Conservation (phyloP, 2,888 invertebrate genomes). For the Pseudococcus viburni region DNA sequence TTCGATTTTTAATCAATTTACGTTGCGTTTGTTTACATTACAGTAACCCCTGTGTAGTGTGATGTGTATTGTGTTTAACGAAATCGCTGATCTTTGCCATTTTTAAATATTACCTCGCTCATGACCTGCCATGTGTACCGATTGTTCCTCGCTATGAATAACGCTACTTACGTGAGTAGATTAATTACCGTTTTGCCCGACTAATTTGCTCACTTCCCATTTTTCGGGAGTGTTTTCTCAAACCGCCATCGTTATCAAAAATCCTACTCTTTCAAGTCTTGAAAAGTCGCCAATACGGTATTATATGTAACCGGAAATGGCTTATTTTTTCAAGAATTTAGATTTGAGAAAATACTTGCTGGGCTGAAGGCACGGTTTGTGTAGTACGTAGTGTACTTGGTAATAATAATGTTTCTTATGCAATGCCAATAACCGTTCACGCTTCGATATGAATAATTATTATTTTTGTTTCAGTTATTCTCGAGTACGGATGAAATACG, state of each 20-base stretch:
- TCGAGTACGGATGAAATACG: not conserved
- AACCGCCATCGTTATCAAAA: not conserved
- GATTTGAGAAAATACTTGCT: not conserved
- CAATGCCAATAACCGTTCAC: not conserved
- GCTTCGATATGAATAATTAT: not conserved
- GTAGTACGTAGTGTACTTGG: not conserved
- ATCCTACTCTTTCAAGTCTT: not conserved
- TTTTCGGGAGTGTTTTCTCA: not conserved
- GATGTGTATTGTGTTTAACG: not conserved
- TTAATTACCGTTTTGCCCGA: not conserved
- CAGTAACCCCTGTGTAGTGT: not conserved
- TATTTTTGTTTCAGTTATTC: constrained; percentile 25
- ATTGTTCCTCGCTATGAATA: constrained; percentile 1
- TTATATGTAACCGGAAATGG: not conserved
- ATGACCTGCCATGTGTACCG: not conserved
- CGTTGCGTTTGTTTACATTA: not conserved
- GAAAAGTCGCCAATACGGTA: not conserved
- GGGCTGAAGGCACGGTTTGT: not conserved
- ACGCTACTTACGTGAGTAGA: not conserved
- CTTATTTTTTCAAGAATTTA: not conserved
- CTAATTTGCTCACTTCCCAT: not conserved
- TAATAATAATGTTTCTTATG: too few species aligned
- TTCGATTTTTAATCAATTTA: not conserved
- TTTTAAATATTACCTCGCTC: not conserved
- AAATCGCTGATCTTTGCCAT: not conserved